These are phyloP conservation scores for Drosophila merina DNA, from an alignment of 2,888 invertebrate species.

Conservation along the genomic window DNA sequence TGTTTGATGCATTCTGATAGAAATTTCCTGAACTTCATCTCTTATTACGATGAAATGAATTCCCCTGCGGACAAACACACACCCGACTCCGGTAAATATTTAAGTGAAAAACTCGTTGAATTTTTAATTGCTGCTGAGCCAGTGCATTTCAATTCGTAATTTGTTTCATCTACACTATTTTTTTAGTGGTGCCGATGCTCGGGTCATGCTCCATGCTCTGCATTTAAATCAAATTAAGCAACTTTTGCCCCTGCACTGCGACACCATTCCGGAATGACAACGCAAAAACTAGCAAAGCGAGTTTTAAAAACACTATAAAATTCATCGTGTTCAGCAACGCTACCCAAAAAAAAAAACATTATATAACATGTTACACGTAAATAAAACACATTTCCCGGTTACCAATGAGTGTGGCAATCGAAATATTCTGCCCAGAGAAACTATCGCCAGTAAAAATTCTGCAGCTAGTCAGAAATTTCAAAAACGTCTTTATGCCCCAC, in stretches of 20 bases:
- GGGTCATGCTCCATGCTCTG: slow-evolving; percentile 13
- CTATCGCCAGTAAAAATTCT: slow-evolving; percentile 14
- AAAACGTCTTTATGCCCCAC: slow-evolving; percentile 28
- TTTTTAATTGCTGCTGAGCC: slow-evolving; percentile 42
- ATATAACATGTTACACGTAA: slow-evolving; percentile 17
- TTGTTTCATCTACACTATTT: slow-evolving; percentile 18
- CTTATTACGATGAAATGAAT: slow-evolving; percentile 9
- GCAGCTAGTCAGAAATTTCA: slow-evolving; percentile 9
- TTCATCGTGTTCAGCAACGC: slow-evolving; percentile 31
- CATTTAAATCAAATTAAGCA: slow-evolving; percentile 69
- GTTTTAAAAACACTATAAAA: slow-evolving; percentile 24
- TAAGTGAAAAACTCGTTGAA: slow-evolving; percentile 22
- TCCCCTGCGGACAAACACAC: not conserved
- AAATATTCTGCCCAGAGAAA: slow-evolving; percentile 2
- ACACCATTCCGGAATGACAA: slow-evolving; percentile 35
- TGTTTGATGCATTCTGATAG: slow-evolving; percentile 2
- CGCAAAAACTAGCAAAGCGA: slow-evolving; percentile 31
- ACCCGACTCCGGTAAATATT: slow-evolving; percentile 4
- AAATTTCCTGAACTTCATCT: slow-evolving; percentile 7
- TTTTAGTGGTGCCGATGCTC: slow-evolving; percentile 31
- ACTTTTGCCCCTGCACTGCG: slow-evolving; percentile 44
- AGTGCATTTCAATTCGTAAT: slow-evolving; percentile 35
- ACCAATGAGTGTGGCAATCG: slow-evolving; percentile 12
- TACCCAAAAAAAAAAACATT: slow-evolving; percentile 3
- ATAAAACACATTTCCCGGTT: slow-evolving; percentile 47